Evolutionary conservation across 35 echinoderm and acorn worm species (phyloP).

Genomic region (Heliocidaris tuberculata): DNA sequence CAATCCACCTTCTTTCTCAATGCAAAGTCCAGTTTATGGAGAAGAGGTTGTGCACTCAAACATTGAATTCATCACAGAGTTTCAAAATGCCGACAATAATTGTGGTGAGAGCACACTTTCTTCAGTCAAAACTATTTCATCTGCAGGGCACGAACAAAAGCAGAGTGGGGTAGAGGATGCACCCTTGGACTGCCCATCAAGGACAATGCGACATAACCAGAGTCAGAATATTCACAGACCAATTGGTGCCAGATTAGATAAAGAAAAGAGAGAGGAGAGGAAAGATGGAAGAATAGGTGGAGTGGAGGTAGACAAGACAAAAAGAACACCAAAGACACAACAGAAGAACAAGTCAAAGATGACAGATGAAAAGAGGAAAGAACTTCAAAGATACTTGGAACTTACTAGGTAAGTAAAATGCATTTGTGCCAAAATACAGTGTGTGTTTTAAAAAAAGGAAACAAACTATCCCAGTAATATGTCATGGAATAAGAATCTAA

Average conservation of each 20-base stretch:
- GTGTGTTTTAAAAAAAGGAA: no score
- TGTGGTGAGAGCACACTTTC: not conserved
- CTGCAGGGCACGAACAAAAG: not conserved
- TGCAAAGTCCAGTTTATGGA: not conserved
- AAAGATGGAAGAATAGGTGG: not conserved
- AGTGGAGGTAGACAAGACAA: not conserved
- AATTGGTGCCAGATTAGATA: not conserved
- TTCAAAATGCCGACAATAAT: not conserved
- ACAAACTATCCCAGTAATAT: no score
- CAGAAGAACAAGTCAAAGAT: not conserved
- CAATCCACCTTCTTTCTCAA: not conserved
- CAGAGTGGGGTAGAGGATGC: not conserved
- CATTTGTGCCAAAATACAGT: no score
- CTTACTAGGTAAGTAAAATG: not conserved
- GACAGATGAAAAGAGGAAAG: slow-evolving; percentile 12
- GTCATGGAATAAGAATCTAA: no score
- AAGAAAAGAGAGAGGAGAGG: not conserved
- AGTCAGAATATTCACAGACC: not conserved
- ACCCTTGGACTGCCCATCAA: not conserved
- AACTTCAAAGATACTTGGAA: slow-evolving; percentile 23
- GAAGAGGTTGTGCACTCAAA: not conserved
- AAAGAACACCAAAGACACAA: not conserved
- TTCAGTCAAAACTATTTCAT: not conserved
- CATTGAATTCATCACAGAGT: not conserved
- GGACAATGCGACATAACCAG: not conserved